Evolutionary conservation across 2,797 vertebrate genomes (phyloP), one percentile per base, ranked within the genome.

Genomic region (Sebastes iracundus): DNA sequence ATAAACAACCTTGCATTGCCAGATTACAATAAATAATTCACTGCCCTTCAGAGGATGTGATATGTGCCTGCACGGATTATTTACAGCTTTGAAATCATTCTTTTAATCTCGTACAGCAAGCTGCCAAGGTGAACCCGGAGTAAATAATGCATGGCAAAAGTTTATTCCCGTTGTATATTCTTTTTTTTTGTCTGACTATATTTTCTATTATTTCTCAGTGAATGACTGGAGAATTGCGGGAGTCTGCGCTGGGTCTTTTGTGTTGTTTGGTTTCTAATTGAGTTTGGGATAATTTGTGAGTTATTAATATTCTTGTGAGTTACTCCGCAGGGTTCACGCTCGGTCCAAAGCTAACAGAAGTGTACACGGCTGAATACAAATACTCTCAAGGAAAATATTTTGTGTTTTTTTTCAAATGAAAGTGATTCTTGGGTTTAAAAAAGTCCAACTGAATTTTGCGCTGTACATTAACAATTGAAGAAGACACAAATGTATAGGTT

Each of bases 21-120:
- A 95, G 94, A 96, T 96, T 95, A 96, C 89, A 93, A 94, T 96
- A 94, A 96, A 96, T 96, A 95, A 96, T 96, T 96, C 94, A 96
- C 93, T 92, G 93, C 89, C 91, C 93, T 95, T 95, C 93, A 93
- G 91, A 94, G 87, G 92, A 91, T 91, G 89, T 93, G 91, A 94
- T 93, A 90, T 94, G 93, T 92, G 90, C 92, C 92, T 89, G 85
- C 89, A 88, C 93, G 71, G 92, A 95, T 96, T 96, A 95, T 96
- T 96, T 95, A 94, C 93, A 91, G 86, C 87, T 94, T 90, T 92
- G 88, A 95, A 94, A 95, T 95, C 80, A 91, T 94, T 94, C 87
- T 93, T 95, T 94, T 93, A 94, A 95, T 93, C 93, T 94, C 85
- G 49, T 80, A 77, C 86, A 87, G 91, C 86, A 85, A 90, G 90